These are phyloP conservation scores for Pachypeltis micranthus DNA, from an alignment of 1,140 invertebrate genomes.

Conservation along the genomic window DNA sequence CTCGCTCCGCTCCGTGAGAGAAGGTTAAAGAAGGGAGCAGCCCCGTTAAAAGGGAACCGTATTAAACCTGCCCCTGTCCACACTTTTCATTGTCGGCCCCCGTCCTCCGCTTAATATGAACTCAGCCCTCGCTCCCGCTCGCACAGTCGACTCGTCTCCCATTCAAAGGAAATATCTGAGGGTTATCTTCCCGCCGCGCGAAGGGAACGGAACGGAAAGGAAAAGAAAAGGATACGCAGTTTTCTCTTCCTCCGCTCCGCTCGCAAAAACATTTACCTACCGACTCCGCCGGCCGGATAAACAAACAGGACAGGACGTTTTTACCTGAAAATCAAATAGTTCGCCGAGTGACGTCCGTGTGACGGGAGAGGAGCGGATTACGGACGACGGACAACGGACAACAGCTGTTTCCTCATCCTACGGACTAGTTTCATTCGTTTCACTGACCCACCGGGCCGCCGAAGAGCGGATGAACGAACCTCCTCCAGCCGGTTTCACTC, in stretches of 20 bases:
- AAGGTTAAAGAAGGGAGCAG: background rate
- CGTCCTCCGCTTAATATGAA: constrained; percentile 5
- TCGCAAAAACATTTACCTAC: constrained; percentile 2
- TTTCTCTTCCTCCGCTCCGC: background rate
- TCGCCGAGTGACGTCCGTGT: no score
- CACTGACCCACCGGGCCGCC: no score
- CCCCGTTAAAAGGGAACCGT: background rate
- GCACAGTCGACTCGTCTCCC: background rate
- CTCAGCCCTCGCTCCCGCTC: background rate
- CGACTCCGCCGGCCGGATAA: background rate
- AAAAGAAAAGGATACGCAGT: background rate
- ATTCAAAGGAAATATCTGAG: background rate
- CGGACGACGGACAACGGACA: no score
- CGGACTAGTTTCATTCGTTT: no score
- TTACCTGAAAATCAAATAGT: background rate
- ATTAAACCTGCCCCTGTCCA: constrained; percentile 9
- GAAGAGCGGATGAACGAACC: no score
- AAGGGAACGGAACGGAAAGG: background rate
- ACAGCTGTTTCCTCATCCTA: no score
- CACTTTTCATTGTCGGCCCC: background rate
- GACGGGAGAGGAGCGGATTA: no score
- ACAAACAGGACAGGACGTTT: background rate
- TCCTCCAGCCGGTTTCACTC: no score
- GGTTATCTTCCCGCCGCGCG: background rate
- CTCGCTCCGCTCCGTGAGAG: no score